phyloP scores from a whole-genome alignment of 2,113 vertebrate genomes.

The Aix galericulata region DNA sequence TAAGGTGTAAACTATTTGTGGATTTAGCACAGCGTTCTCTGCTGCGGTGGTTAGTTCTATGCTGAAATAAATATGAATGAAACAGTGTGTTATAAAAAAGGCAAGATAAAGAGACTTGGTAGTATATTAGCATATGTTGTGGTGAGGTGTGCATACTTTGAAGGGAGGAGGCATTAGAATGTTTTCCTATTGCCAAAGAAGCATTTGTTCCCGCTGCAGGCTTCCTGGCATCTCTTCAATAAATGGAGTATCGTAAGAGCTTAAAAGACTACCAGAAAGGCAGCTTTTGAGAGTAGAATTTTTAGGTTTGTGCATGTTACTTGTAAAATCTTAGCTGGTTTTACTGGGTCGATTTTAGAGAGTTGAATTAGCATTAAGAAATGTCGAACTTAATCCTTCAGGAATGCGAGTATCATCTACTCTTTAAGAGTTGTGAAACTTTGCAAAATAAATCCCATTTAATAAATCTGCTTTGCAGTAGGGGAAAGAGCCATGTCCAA shows the following conservation, averaged over 20 bases:
- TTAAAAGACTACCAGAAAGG: conserved; percentile 50
- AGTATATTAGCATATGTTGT: conserved; percentile 43
- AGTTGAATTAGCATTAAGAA: conserved; percentile 71
- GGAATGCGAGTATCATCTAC: conserved; percentile 63
- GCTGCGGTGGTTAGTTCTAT: conserved; percentile 29
- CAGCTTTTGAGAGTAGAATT: conserved; percentile 41
- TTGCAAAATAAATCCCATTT: conserved; percentile 69
- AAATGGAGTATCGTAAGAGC: conserved; percentile 47
- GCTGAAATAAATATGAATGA: conserved; percentile 54
- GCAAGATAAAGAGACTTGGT: conserved; percentile 65
- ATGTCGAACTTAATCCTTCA: conserved; percentile 56
- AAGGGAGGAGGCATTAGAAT: conserved; percentile 57
- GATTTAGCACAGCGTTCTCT: neutral
- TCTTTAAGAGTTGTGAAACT: conserved; percentile 71
- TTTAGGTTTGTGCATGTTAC: conserved; percentile 37
- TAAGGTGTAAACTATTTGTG: conserved; percentile 16
- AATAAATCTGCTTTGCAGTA: conserved; percentile 44
- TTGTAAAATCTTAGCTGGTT: conserved; percentile 49
- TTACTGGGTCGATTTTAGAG: conserved; percentile 48
- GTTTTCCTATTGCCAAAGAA: conserved; percentile 65
- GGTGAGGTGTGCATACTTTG: conserved; percentile 53
- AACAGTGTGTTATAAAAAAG: conserved; percentile 58
- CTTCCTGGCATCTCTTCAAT: conserved; percentile 52
- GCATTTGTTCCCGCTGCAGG: conserved; percentile 58
- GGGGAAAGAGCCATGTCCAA: conserved; percentile 40